These are phyloP conservation scores for Holothuria glaberrima DNA, from an alignment of 35 echinoderm and acorn worm species.

Conservation along the genomic window DNA sequence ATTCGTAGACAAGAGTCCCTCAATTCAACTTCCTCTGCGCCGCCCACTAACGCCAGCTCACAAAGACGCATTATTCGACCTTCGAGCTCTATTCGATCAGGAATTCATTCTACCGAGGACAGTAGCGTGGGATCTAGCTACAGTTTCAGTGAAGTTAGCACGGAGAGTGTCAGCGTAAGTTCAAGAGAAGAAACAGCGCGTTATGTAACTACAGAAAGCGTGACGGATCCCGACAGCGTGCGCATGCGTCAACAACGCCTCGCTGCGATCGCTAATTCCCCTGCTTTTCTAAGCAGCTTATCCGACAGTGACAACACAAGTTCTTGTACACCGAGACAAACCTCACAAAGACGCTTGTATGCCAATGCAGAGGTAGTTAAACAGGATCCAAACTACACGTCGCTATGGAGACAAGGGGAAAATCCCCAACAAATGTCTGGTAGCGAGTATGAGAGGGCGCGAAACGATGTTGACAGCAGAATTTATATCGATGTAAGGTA, in stretches of 20 bases:
- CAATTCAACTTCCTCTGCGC: conserved; percentile 27
- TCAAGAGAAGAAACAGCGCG: conserved; percentile 66
- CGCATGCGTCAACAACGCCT: conserved; percentile 65
- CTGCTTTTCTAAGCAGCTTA: background rate
- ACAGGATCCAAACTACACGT: conserved; percentile 84
- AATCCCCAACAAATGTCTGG: background rate
- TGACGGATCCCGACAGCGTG: conserved; percentile 67
- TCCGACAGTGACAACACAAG: background rate
- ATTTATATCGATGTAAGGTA: conserved; percentile 91
- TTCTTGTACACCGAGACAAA: conserved; percentile 23
- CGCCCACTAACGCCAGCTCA: conserved; percentile 2
- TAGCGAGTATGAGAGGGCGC: conserved; percentile 57
- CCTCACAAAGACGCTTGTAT: conserved; percentile 67
- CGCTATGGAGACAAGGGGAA: conserved; percentile 71
- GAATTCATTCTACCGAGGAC: conserved; percentile 41
- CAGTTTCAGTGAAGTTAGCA: conserved; percentile 69
- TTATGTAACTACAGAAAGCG: conserved; percentile 83
- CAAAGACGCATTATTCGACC: conserved; percentile 19
- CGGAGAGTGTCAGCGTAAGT: conserved; percentile 60
- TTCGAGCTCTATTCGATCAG: conserved; percentile 4
- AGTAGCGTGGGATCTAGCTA: conserved; percentile 61
- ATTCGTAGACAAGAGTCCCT: conserved; percentile 51
- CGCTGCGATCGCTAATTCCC: conserved; percentile 38
- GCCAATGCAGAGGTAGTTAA: conserved; percentile 75
- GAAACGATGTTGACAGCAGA: conserved; percentile 61